phyloP scores from a whole-genome alignment of 2,113 vertebrate species.

The Atherinomorus stipes region DNA sequence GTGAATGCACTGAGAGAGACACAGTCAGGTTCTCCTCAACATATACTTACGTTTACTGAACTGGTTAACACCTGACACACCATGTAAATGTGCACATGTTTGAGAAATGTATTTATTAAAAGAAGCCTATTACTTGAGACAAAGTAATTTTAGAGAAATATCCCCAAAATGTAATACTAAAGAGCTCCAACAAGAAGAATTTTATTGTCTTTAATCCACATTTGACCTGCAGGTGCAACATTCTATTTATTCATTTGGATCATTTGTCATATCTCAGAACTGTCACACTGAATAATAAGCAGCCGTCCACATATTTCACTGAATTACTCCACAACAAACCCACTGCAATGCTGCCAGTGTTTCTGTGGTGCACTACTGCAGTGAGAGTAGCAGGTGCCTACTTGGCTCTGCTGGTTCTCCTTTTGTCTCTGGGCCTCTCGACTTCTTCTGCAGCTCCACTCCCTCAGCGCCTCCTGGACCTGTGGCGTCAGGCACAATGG shows the following conservation, averaged over 20 bases:
- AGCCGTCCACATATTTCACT: not conserved
- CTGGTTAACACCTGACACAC: too few relatives aligned
- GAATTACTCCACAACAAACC: slow-evolving; percentile 39
- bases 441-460: slow-evolving; percentile 82
- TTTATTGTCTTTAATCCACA: not conserved
- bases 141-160: too few relatives aligned
- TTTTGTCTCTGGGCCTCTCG: slow-evolving; percentile 81
- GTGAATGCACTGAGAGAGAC: too few relatives aligned
- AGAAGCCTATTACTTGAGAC: too few relatives aligned
- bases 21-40: too few relatives aligned
- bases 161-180: too few relatives aligned
- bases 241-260: not conserved
- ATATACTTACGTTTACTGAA: too few relatives aligned
- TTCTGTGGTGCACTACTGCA: not conserved
- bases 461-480: slow-evolving; percentile 78
- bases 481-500: slow-evolving; percentile 64
- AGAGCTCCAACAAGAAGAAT: not conserved
- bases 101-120: too few relatives aligned
- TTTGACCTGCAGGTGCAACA: slow-evolving; percentile 1
- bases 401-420: slow-evolving; percentile 81
- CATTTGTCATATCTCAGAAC: not conserved
- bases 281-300: slow-evolving; percentile 28
- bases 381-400: slow-evolving; percentile 30
- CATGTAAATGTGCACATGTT: too few relatives aligned
- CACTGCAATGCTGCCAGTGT: slow-evolving; percentile 21